A percentile compares a stretch with the other conserved stretches of the same genome.
phyloP scores from a whole-genome alignment of 2,888 invertebrate genomes.

The Latheticus oryzae region DNA sequence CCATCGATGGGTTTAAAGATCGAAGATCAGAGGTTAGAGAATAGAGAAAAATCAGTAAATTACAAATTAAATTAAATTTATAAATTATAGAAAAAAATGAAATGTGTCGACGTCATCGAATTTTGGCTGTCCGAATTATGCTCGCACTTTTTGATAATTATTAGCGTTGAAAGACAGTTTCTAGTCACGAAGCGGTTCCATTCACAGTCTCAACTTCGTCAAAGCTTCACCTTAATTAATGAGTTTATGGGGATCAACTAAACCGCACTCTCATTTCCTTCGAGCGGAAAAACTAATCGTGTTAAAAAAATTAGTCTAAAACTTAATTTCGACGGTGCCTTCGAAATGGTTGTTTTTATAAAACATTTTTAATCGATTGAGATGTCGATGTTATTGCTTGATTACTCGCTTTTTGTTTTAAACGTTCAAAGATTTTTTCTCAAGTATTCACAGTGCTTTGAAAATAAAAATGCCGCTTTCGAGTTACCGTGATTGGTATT shows the following conservation, averaged over 20 bases:
- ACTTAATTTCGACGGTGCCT: conserved; percentile 19
- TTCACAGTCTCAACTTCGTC: conserved; percentile 57
- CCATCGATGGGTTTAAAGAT: no score
- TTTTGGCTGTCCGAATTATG: conserved; percentile 19
- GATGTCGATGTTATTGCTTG: conserved; percentile 21
- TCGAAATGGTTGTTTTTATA: not conserved
- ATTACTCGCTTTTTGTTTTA: conserved; percentile 24
- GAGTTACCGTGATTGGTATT: not conserved
- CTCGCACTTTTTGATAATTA: conserved; percentile 47
- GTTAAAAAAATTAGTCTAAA: no score
- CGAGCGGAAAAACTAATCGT: conserved; percentile 27
- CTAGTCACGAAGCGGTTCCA: conserved; percentile 51
- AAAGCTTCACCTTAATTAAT: conserved; percentile 61
- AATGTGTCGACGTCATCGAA: no score
- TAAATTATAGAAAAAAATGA: no score
- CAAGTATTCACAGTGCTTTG: conserved; percentile 1
- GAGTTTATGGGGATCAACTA: no score
- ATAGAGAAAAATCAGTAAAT: no score
- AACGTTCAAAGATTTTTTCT: not conserved
- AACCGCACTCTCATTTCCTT: conserved; percentile 29
- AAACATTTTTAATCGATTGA: conserved; percentile 26
- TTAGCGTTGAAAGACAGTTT: conserved; percentile 52
- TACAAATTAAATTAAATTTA: no score
- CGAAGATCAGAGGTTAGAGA: no score
- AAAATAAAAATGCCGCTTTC: conserved; percentile 1